phyloP scores from a whole-genome alignment of 2,797 vertebrate genomes.

The Smutsia temminckii region DNA sequence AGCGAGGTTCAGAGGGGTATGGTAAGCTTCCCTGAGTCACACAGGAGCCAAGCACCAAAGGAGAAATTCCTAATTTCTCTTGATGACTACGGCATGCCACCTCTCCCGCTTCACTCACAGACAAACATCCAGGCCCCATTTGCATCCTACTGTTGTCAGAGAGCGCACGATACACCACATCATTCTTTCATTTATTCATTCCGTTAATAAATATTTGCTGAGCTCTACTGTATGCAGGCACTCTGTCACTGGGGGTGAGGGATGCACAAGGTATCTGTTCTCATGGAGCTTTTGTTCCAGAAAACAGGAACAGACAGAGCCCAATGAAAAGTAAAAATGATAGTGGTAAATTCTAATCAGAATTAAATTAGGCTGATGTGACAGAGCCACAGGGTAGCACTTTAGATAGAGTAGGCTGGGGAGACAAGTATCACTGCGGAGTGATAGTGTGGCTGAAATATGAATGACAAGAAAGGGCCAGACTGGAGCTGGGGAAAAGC shows the following conservation, averaged over 20 bases:
- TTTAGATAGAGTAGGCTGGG: background rate
- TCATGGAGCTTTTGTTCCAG: background rate
- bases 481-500: background rate
- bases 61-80: background rate
- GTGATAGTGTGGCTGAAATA: background rate
- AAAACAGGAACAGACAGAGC: background rate
- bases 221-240: background rate
- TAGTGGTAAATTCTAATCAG: background rate
- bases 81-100: background rate
- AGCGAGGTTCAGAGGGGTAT: background rate
- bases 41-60: background rate
- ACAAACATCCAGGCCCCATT: background rate
- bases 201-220: background rate
- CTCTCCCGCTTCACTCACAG: background rate
- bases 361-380: background rate
- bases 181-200: background rate
- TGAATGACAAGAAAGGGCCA: background rate
- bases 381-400: background rate
- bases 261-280: background rate
- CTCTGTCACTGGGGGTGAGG: background rate
- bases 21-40: background rate
- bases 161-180: background rate
- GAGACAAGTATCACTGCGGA: background rate
- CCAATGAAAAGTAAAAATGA: background rate
- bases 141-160: background rate